Base-by-base conservation (phyloP, 2,797 vertebrate genomes). In the Lacerta bilineata region DNA sequence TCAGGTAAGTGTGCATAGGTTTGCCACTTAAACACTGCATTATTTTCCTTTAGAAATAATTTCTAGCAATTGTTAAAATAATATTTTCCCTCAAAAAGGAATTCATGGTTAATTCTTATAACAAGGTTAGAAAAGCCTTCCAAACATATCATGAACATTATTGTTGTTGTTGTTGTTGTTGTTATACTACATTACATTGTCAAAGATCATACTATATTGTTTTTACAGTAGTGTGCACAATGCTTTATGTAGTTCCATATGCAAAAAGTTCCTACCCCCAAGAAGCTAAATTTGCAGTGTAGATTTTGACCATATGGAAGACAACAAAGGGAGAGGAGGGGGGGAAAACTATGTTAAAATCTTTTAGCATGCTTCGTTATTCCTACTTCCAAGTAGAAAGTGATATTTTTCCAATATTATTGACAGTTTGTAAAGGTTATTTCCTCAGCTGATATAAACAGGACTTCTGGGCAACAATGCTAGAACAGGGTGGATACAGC, bases 381-480 rank as follows among this genome's bases (percentile, higher is more conserved):
- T 78, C 27, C 64, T 80, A 86, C 84, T 84, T 29, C 68, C 59
- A 76, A 83, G 36, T 1, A 36, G 50, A 93, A 95, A 91, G 33
- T 74, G 80, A 43, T 90, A 18, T 68, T 88, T 85, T 50, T 83
- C 25, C n/a, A 66, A 7, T 64, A 83, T 69, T 50, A 89, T 3
- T 33, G 43, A 27, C 85, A 64, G 86, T 61, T 92, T 64, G 50
- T 84, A 72, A 88, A 43, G 88, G 61, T 76, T 68, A 18, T 87
- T 80, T 86, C 17, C 39, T 83, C 36, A 46, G 79, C 46, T 87
- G 39, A 76, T 88, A 29, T 18, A 23, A 82, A 8, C 72, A 88
- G n/a, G 23, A 91, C 77, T 11, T 79, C 55, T 82, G 82, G 75
- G 59, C 29, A 5, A 9, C 55, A n/a, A 80, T 83, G 39, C 78